Base-by-base conservation (phyloP, 2,113 vertebrate species). In the Ellobius talpinus region DNA sequence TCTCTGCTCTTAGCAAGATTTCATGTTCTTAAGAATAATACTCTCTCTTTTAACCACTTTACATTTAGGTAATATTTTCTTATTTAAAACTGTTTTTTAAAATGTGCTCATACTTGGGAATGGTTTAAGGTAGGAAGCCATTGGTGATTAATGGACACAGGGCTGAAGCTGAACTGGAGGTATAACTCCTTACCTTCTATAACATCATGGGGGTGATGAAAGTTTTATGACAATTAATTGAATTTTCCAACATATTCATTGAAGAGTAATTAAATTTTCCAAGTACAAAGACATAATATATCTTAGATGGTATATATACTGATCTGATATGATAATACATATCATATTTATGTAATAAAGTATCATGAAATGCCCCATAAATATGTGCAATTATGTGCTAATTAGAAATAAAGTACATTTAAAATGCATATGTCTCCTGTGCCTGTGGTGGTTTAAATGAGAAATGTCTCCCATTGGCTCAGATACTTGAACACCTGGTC, bases 61-160 rank as follows among this genome's bases (percentile, higher is more conserved):
- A 74, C 3, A 31, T 76, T 61, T 88, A 42, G 31, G 58, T 58
- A 47, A 61, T 21, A 61, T 42, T 58, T 11, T 42, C 78, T 73
- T 73, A 77, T 86, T n/a, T 50, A 96, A 91, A 73, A 13, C 26
- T 94, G 3, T 88, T 76, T 91, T 68, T 42, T 12, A n/a, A 31
- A 36, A 5, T 58, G 0, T 84, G 13, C 0, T 23, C 31, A 55
- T 74, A 26, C 19, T 73, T 5, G 14, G 50, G 3, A 11, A 73
- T 33, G 33, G 11, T 24, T 24, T 70, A 6, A 36, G 50, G 23
- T 21, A 52, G 61, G 6, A 26, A 85, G 24, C 14, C 13, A 7
- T 24, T 5, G 2, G 31, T 70, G 19, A 6, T 14, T 33, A 70
- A 87, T n/a, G 66, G 33, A 50, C 26, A 39, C 7, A 73, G 13